Conservation (phyloP, 2,113 vertebrate genomes). For the Psittacula cyanocephala region DNA sequence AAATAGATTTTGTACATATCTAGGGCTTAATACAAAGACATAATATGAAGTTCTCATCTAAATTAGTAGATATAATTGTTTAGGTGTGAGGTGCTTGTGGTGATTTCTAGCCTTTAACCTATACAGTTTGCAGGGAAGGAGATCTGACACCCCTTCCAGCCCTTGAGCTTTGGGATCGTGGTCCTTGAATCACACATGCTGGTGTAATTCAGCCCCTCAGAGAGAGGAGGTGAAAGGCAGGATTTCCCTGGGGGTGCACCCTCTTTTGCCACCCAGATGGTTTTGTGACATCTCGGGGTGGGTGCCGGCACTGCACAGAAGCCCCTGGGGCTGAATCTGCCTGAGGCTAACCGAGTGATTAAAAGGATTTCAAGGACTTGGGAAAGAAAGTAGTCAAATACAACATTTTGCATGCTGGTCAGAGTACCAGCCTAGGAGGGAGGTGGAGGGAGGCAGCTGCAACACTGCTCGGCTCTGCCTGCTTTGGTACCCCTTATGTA, state of each 20-base stretch:
- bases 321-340: too few species aligned
- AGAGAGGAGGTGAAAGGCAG: not conserved
- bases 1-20: not conserved
- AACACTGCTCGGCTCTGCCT: not conserved
- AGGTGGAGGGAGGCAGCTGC: not conserved
- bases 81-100: not conserved
- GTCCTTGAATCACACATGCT: not conserved
- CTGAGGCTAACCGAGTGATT: fast-evolving
- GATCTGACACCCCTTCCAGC: not conserved
- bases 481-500: not conserved
- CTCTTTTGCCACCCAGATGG: not conserved
- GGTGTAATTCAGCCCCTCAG: not conserved
- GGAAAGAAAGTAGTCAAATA: not conserved
- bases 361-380: not conserved
- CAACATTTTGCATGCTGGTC: fast-evolving
- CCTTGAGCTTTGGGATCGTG: fast-evolving
- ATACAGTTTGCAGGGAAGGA: not conserved
- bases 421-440: not conserved
- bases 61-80: not conserved
- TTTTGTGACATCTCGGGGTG: not conserved
- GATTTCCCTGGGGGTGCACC: not conserved
- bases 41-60: not conserved
- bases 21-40: not conserved
- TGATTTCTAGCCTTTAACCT: not conserved
- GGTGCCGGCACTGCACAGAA: fast-evolving